phyloP scores from a whole-genome alignment of 30 jellyfish, hydroid and myxozoan genomes.

The Chironex yamaguchii region DNA sequence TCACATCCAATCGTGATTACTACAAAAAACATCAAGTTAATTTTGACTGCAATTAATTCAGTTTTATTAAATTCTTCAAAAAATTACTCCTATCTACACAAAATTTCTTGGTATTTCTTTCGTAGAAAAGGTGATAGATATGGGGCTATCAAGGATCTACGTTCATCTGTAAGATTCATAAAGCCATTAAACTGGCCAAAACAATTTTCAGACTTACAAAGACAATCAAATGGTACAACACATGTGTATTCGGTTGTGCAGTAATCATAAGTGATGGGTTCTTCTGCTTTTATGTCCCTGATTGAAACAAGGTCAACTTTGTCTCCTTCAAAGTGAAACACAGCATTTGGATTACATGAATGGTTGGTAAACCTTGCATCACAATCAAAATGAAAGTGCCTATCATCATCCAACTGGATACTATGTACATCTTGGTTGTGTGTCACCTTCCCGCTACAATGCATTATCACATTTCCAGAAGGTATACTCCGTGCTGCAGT shows the following conservation, averaged over 20 bases:
- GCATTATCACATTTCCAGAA: not conserved
- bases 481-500: not conserved
- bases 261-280: not conserved
- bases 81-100: too few species aligned
- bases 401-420: not conserved
- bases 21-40: too few species aligned
- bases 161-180: not conserved
- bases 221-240: conserved; percentile 7
- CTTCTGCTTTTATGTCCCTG: not conserved
- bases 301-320: not conserved
- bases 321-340: not conserved
- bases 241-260: not conserved
- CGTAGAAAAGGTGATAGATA: not conserved
- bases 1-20: too few species aligned
- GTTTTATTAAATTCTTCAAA: too few species aligned
- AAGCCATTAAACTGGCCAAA: not conserved
- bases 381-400: not conserved
- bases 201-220: not conserved
- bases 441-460: not conserved
- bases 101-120: not conserved
- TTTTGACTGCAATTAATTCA: too few species aligned
- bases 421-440: not conserved
- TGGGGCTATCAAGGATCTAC: not conserved
- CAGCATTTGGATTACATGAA: conserved; percentile 24
- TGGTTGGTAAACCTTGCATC: conserved; percentile 1